Evolutionary conservation across 92 coral and sea anemone species (phyloP), one percentile per base, ranked within the genome.

Genomic region (Ricordea florida): DNA sequence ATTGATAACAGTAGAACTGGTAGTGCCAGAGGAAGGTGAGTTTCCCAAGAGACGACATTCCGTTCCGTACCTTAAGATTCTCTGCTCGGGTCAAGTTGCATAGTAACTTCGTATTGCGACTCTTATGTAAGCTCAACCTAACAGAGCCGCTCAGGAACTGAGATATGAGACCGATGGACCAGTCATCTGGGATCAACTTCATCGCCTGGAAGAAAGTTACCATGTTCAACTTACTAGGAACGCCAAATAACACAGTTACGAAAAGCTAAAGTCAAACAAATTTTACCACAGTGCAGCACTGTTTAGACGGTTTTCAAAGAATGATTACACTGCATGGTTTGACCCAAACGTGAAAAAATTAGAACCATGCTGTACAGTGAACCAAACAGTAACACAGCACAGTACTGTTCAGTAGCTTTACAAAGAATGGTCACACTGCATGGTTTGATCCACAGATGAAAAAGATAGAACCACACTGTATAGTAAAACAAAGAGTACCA

Each of bases 151-250:
- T 91, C 26, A 94, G 80, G 37, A 94, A 94, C 76, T 89, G 91
- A 38, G 92, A 88, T 10, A 94, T 47, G n/a, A 94, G 66, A 20
- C 92, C 87, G n/a, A 94, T 86, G 6, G 98, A 94, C 98, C 98
- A 94, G 41, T 88, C 92, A n/a, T 91, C 92, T 1, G 98, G 98
- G 51, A 94, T 85, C 38, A 94, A 72, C 40, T 91, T 90, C 59
- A 94, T 53, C 0, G 86, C 98, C 98, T 93, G 34, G 38, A 61
- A 62, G 33, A 24, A 1, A 20, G 1, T 27, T 14, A 25, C 21
- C 37, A n/a, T n/a, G n/a, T n/a, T 37, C 44, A 37, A 37, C 44
- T 37, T 37, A 7, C 44, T 37, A 5, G 31, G 35, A 10, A 2
- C 40, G 22, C 18, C 55, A 5, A 27, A 27, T 29, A 3, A 33